Evolutionary conservation across 2,888 invertebrate species (phyloP).

Genomic region (Torymus aiolomorphi): DNA sequence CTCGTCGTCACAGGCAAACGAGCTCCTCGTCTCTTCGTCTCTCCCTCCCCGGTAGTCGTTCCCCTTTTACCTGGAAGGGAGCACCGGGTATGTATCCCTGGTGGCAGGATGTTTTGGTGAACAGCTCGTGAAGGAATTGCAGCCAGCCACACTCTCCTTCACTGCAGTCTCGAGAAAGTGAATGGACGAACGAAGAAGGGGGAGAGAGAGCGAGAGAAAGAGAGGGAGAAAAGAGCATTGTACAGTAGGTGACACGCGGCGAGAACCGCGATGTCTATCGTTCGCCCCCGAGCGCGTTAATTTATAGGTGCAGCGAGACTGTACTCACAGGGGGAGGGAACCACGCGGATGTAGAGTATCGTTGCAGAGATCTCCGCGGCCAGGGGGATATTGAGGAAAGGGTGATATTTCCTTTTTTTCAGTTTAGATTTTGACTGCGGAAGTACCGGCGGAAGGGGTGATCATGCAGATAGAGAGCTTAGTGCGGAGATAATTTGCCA

Average conservation of each 20-base stretch:
- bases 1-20: background rate
- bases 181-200: background rate
- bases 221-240: background rate
- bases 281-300: constrained; percentile 15
- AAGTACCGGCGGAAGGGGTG: background rate
- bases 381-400: no score
- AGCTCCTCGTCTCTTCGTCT: constrained; percentile 2
- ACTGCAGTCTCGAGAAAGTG: background rate
- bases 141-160: background rate
- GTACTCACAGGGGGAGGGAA: background rate
- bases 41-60: constrained; percentile 3
- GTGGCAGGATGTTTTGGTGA: constrained; percentile 36
- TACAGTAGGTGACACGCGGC: constrained; percentile 28
- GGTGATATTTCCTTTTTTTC: no score
- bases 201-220: constrained; percentile 1
- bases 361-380: no score
- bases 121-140: constrained; percentile 34
- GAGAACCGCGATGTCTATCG: constrained; percentile 31
- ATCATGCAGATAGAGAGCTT: no score
- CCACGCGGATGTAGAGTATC: background rate
- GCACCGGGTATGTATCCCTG: background rate
- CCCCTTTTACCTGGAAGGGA: constrained; percentile 36
- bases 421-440: no score
- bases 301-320: constrained; percentile 14
- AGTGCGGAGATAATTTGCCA: background rate